Percentiles rank a stretch among this genome's conserved stretches.
Conservation (phyloP, 1,140 invertebrate genomes). For the Eriosoma lanigerum region DNA sequence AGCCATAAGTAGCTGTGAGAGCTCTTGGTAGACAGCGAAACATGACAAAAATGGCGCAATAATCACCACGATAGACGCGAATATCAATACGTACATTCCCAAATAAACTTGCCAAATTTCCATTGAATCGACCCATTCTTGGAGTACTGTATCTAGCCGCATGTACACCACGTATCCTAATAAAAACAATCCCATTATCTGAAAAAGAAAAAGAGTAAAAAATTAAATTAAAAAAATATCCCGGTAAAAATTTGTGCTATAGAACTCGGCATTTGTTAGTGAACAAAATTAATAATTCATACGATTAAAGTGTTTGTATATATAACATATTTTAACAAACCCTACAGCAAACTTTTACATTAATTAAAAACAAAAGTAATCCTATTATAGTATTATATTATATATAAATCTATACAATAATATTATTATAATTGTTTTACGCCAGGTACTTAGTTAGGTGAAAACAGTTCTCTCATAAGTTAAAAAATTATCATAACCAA, state of each 20-base stretch:
- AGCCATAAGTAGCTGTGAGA: slow-evolving; percentile 63
- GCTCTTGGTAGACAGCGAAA: slow-evolving; percentile 71
- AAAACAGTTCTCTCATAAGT: no score
- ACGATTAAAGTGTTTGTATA: neutral
- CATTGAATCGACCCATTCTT: slow-evolving; percentile 75
- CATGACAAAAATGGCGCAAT: slow-evolving; percentile 75
- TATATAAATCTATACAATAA: no score
- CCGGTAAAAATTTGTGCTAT: neutral
- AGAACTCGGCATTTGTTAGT: no score
- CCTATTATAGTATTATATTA: no score
- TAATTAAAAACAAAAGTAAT: neutral
- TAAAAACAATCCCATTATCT: slow-evolving; percentile 73
- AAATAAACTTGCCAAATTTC: slow-evolving; percentile 76
- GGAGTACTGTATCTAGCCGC: slow-evolving; percentile 74
- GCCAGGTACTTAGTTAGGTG: no score
- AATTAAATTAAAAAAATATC: neutral
- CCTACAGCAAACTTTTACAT: neutral
- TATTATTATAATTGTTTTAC: no score
- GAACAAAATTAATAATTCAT: neutral
- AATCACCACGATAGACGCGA: slow-evolving; percentile 70
- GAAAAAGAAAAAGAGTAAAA: slow-evolving; percentile 57
- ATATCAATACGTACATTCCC: slow-evolving; percentile 77
- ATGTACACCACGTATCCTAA: slow-evolving; percentile 80
- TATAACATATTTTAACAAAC: neutral
- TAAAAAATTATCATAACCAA: no score